Conservation (phyloP, 2,888 invertebrate genomes). For the Dermolepida albohirtum region DNA sequence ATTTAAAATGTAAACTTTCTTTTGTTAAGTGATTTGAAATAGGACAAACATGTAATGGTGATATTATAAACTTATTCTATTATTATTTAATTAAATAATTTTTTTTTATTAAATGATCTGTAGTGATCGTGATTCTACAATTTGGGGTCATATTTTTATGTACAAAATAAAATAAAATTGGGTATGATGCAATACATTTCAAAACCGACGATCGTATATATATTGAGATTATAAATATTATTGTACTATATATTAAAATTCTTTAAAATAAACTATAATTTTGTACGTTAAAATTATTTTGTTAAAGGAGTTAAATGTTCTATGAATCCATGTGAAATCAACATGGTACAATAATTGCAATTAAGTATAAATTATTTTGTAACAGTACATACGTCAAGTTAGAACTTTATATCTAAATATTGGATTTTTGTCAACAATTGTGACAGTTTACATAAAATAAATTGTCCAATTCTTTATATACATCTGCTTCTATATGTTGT, state of each 20-base stretch:
- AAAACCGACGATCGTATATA: conserved; percentile 21
- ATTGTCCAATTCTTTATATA: conserved; percentile 38
- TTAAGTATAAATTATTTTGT: conserved; percentile 24
- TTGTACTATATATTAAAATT: conserved; percentile 16
- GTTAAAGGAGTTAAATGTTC: conserved; percentile 28
- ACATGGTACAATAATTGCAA: conserved; percentile 12
- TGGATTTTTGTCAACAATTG: conserved; percentile 17
- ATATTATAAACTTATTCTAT: conserved; percentile 8
- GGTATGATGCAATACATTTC: conserved; percentile 38
- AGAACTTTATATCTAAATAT: conserved; percentile 8
- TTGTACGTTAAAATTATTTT: conserved; percentile 31
- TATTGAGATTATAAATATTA: conserved; percentile 8
- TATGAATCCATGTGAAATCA: conserved; percentile 1
- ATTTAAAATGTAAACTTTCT: neutral
- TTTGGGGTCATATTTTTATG: conserved; percentile 23
- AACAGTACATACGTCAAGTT: conserved; percentile 8
- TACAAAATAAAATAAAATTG: conserved; percentile 13
- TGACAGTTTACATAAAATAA: conserved; percentile 26
- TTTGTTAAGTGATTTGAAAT: neutral
- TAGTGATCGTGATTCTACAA: conserved; percentile 31
- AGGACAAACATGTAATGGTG: neutral
- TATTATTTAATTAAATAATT: neutral
- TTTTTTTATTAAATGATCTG: conserved; percentile 22
- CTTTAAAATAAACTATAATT: conserved; percentile 28
- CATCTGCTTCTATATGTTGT: conserved; percentile 43